A percentile compares a stretch with the other conserved stretches of the same genome.
Evolutionary conservation across 2,113 vertebrate genomes (phyloP).

Genomic region (Orycteropus afer): DNA sequence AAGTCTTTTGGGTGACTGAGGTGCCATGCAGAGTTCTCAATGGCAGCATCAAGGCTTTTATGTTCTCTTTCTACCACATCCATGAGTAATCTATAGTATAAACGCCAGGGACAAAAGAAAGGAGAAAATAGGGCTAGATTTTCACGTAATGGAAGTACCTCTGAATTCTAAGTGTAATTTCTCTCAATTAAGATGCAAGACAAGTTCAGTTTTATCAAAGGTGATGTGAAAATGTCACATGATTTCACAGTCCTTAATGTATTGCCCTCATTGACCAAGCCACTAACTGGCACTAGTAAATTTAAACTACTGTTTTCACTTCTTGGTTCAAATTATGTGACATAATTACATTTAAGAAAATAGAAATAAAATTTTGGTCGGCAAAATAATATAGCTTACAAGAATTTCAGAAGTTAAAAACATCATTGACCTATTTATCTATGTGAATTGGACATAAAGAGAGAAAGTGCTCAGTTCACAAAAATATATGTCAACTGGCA

Average conservation of each 20-base stretch:
- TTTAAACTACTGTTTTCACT: not conserved
- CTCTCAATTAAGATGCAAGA: not conserved
- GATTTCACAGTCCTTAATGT: not conserved
- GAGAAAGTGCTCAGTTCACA: not conserved
- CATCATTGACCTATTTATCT: not conserved
- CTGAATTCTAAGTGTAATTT: constrained; percentile 27
- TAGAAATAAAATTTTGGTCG: not conserved
- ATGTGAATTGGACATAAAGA: not conserved
- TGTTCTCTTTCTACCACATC: not conserved
- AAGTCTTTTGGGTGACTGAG: not conserved
- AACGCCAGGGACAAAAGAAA: not conserved
- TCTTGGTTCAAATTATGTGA: not conserved
- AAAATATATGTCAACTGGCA: no score
- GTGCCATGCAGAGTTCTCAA: not conserved
- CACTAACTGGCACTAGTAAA: not conserved
- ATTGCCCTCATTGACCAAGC: not conserved
- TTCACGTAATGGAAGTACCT: not conserved
- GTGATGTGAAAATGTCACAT: not conserved
- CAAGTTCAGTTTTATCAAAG: not conserved
- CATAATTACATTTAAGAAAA: not conserved
- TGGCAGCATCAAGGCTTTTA: not conserved
- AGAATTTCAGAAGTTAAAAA: not conserved
- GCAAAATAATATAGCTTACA: not conserved
- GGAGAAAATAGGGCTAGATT: not conserved
- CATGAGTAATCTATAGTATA: not conserved